A percentile compares a stretch with the other conserved stretches of the same genome.
These are phyloP conservation scores for Zeugodacus cucurbitae DNA, from an alignment of 1,140 invertebrate genomes.

Conservation along the genomic window DNA sequence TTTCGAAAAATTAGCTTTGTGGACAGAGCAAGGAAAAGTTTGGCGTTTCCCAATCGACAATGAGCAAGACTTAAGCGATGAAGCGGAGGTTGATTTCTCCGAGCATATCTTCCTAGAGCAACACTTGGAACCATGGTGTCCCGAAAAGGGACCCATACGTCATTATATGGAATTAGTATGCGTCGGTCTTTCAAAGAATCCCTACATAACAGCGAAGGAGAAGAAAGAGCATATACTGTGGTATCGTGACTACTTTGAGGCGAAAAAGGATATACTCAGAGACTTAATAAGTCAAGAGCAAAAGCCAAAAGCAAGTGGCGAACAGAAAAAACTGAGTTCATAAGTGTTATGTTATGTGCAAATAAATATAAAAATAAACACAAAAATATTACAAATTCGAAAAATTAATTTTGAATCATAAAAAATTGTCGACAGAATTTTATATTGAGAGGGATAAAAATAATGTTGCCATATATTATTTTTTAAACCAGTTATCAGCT, in stretches of 20 bases:
- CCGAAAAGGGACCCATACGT: slow-evolving; percentile 85
- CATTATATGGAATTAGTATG: slow-evolving; percentile 98
- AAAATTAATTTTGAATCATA: too few relatives aligned
- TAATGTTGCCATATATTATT: background rate
- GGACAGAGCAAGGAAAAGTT: slow-evolving; percentile 94
- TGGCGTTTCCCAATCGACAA: slow-evolving; percentile 99
- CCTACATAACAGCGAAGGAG: slow-evolving; percentile 86
- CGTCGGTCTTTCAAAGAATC: slow-evolving; percentile 94
- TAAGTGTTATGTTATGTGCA: background rate
- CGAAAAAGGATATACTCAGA: slow-evolving; percentile 78
- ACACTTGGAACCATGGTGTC: slow-evolving; percentile 89
- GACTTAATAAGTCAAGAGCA: slow-evolving; percentile 55
- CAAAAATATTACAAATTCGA: background rate
- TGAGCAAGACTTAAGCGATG: slow-evolving; percentile 88
- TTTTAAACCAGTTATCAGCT: too few relatives aligned
- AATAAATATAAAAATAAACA: background rate
- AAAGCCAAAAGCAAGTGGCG: background rate
- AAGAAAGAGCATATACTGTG: slow-evolving; percentile 92
- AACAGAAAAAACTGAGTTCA: slow-evolving; percentile 38
- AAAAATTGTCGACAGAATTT: too few relatives aligned
- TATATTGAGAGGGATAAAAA: background rate
- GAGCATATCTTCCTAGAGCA: slow-evolving; percentile 94
- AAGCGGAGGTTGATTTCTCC: slow-evolving; percentile 83
- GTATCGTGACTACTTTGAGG: slow-evolving; percentile 91
- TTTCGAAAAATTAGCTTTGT: slow-evolving; percentile 92